Evolutionary conservation across 2,888 invertebrate genomes (phyloP).

Genomic region (Synanthedon vespiformis): DNA sequence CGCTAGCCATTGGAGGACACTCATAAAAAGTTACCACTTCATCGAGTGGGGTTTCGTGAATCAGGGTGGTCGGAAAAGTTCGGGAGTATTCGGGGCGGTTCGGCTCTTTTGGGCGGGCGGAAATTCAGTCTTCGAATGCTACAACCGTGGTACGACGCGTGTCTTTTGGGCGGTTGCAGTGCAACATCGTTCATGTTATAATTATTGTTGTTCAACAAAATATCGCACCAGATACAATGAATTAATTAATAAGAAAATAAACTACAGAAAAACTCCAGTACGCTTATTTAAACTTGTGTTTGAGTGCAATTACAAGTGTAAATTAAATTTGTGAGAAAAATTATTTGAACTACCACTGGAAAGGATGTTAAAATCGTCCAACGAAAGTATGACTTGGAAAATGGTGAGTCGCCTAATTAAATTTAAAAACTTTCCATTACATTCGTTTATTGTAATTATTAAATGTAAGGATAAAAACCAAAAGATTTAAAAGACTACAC

Average conservation of each 20-base stretch:
- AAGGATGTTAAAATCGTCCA: constrained; percentile 42
- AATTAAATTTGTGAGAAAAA: constrained; percentile 41
- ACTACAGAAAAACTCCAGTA: constrained; percentile 6
- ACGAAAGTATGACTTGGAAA: constrained; percentile 38
- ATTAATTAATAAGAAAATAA: constrained; percentile 9
- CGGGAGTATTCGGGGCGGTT: constrained; percentile 23
- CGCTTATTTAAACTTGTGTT: constrained; percentile 13
- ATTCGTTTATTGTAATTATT: no score
- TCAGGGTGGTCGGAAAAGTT: constrained; percentile 27
- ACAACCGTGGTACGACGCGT: constrained; percentile 27
- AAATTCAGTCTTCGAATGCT: constrained; percentile 43
- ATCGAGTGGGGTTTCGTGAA: constrained; percentile 59
- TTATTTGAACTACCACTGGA: constrained; percentile 38
- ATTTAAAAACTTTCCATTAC: constrained; percentile 5
- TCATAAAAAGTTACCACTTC: constrained; percentile 68
- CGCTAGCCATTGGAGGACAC: constrained; percentile 50
- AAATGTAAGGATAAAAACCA: no score
- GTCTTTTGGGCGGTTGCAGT: constrained; percentile 10
- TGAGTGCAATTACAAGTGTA: constrained; percentile 31
- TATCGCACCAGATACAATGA: constrained; percentile 10
- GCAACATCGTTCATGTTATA: constrained; percentile 40
- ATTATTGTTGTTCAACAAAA: constrained; percentile 26
- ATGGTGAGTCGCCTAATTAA: constrained; percentile 34
- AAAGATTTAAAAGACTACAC: no score
- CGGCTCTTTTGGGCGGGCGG: constrained; percentile 48